phyloP scores from a whole-genome alignment of 2,888 invertebrate species.

The Aporophyla nigra region DNA sequence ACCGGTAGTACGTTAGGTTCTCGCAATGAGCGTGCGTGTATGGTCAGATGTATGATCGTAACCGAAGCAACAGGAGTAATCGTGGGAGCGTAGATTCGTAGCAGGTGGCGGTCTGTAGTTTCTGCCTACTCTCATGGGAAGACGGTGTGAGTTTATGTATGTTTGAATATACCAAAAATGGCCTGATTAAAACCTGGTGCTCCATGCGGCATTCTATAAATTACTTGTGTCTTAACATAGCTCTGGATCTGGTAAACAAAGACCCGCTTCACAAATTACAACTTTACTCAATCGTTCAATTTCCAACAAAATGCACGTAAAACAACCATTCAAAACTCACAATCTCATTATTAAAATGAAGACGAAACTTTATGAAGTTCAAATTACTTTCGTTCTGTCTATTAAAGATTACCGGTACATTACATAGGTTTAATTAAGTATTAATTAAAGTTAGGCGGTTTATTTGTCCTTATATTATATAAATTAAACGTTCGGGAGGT shows the following conservation, averaged over 20 bases:
- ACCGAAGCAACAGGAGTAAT: background rate
- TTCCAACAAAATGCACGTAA: conserved; percentile 14
- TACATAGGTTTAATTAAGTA: conserved; percentile 48
- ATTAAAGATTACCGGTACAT: conserved; percentile 43
- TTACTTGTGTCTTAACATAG: background rate
- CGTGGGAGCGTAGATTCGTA: background rate
- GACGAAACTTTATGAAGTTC: conserved; percentile 28
- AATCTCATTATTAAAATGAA: conserved; percentile 41
- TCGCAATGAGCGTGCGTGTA: background rate
- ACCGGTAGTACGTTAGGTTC: background rate
- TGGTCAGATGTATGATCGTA: background rate
- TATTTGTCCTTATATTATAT: conserved; percentile 47
- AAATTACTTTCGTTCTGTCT: conserved; percentile 40
- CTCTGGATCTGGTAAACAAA: conserved; percentile 5
- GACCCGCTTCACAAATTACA: background rate
- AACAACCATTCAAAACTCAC: background rate
- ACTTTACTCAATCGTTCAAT: background rate
- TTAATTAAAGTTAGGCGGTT: conserved; percentile 56
- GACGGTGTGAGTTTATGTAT: background rate
- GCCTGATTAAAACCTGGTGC: background rate
- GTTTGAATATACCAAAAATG: background rate
- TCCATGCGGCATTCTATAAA: conserved; percentile 30
- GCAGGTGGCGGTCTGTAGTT: background rate
- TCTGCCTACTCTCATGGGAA: background rate
- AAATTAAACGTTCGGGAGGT: conserved; percentile 43